Percentiles rank a stretch among this genome's conserved stretches.
Evolutionary conservation across 2,888 invertebrate species (phyloP).

Genomic region (Cosmia pyralina): DNA sequence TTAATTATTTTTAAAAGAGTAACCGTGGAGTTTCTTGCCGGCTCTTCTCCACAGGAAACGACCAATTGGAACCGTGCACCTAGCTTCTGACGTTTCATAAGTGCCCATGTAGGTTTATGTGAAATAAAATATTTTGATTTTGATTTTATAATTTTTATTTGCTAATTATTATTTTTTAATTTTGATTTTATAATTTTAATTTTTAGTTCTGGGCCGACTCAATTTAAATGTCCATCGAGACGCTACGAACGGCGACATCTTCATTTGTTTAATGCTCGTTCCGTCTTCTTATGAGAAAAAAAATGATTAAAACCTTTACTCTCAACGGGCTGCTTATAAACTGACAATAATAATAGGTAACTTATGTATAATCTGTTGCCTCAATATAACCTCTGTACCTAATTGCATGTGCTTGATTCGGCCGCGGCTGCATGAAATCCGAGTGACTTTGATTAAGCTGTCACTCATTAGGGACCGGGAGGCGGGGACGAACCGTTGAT

Average conservation of each 20-base stretch:
- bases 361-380: background rate
- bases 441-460: conserved; percentile 64
- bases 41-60: too few species aligned
- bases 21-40: too few species aligned
- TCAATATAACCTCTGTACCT: background rate
- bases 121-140: too few species aligned
- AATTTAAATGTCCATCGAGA: background rate
- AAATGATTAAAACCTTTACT: background rate
- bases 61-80: too few species aligned
- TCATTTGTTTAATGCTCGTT: background rate
- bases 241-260: too few species aligned
- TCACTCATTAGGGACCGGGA: conserved; percentile 56
- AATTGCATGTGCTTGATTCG: conserved; percentile 36
- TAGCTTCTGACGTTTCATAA: too few species aligned
- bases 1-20: too few species aligned
- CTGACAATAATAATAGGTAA: background rate
- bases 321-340: background rate
- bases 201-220: background rate
- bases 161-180: too few species aligned
- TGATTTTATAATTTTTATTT: too few species aligned
- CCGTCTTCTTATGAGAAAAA: too few species aligned
- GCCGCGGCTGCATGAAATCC: conserved; percentile 29
- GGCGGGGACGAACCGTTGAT: conserved; percentile 7
- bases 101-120: too few species aligned
- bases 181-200: too few species aligned